A percentile compares a stretch with the other conserved stretches of the same genome.
phyloP scores from a whole-genome alignment of 2,113 vertebrate species.

The Callopanchax toddi region DNA sequence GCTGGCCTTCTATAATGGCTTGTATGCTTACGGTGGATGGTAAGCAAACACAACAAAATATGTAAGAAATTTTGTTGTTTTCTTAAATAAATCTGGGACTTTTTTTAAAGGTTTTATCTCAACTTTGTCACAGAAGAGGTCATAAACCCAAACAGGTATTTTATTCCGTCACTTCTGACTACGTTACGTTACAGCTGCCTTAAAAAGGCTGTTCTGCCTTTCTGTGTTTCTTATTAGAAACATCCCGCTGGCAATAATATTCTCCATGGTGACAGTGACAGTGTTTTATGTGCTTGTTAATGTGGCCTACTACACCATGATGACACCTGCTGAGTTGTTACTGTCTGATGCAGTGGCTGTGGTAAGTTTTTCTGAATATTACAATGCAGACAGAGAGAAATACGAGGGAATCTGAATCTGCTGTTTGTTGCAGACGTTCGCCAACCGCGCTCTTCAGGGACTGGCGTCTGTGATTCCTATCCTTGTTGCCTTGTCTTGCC shows the following conservation, averaged over 20 bases:
- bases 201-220: background rate
- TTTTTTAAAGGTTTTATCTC: conserved; percentile 85
- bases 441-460: conserved; percentile 78
- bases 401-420: background rate
- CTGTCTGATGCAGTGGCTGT: conserved; percentile 92
- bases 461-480: conserved; percentile 82
- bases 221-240: conserved; percentile 79
- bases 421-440: conserved; percentile 81
- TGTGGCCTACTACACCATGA: conserved; percentile 93
- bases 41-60: conserved; percentile 57
- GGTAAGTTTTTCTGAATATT: conserved; percentile 78
- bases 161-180: background rate
- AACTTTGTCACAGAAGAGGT: conserved; percentile 89
- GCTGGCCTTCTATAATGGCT: conserved; percentile 88
- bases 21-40: conserved; percentile 91
- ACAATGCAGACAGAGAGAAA: too few species aligned
- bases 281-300: conserved; percentile 91
- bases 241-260: conserved; percentile 90
- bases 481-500: conserved; percentile 87
- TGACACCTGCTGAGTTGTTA: conserved; percentile 88
- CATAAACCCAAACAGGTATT: conserved; percentile 87
- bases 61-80: background rate
- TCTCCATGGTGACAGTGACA: conserved; percentile 92
- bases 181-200: background rate
- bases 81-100: background rate